Conservation (phyloP, 1,140 invertebrate species). For the Leptopilina boulardi region DNA sequence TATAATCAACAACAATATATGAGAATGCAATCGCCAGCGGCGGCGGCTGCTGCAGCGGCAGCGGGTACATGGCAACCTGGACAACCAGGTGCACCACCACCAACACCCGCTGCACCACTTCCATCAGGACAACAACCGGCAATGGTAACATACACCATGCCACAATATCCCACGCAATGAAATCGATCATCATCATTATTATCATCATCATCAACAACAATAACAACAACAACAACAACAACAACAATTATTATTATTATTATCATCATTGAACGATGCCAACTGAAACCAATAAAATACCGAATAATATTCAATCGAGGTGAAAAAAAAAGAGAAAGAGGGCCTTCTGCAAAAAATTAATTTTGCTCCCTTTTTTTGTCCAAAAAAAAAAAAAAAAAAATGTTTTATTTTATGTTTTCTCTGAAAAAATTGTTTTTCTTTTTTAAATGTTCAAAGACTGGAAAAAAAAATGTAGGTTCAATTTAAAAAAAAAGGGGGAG, state of each 20-base stretch:
- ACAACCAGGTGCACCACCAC: slow-evolving; percentile 73
- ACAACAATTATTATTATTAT: too few species aligned
- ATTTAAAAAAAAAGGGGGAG: too few species aligned
- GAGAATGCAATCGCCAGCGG: slow-evolving; percentile 76
- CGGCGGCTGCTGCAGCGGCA: slow-evolving; percentile 75
- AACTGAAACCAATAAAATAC: slow-evolving; percentile 47
- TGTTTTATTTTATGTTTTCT: too few species aligned
- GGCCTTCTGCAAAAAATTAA: too few species aligned
- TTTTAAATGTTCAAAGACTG: background rate
- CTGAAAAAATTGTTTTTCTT: too few species aligned
- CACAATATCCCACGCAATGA: slow-evolving; percentile 87
- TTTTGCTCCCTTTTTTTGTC: too few species aligned
- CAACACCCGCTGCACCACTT: slow-evolving; percentile 75
- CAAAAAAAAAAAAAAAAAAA: too few species aligned
- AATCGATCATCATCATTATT: slow-evolving; percentile 58
- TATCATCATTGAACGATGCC: slow-evolving; percentile 31
- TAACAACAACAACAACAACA: too few species aligned
- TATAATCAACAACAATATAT: slow-evolving; percentile 76
- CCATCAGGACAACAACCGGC: slow-evolving; percentile 78
- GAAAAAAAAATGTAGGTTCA: background rate
- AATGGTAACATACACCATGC: slow-evolving; percentile 86
- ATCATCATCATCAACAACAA: too few species aligned
- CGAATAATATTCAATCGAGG: slow-evolving; percentile 43
- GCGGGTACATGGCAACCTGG: slow-evolving; percentile 77
- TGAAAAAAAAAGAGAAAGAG: too few species aligned